Evolutionary conservation across 1,140 invertebrate species (phyloP), one percentile per base, ranked within the genome.

Genomic region (Nylanderia fulva): DNA sequence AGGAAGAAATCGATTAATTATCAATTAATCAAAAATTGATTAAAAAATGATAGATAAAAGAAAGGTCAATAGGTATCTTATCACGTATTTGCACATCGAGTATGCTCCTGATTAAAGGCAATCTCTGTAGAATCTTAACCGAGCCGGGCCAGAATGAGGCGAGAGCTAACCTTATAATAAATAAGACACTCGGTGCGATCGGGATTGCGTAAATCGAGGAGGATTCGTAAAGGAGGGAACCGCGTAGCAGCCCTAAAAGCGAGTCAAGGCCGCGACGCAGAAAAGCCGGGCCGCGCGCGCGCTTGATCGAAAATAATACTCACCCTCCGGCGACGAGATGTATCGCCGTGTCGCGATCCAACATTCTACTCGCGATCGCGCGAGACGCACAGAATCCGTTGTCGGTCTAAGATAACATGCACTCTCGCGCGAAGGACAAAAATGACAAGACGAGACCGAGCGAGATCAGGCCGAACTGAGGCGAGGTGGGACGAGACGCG

Each of bases 261-360:
- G 11, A 56, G 76, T 33, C 76, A 54, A 80, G 76, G 33, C 48
- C 13, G 77, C 52, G 69, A 83, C 69, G 79, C 27, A 77, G 33
- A 74, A 36, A 18, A 45, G 54, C 69, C 79, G 79, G 42, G 52
- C 7, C 39, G 39, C n/a, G 29, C 54, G 68, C 42, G 66, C 39
- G 45, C 60, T 6, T 27, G 24, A 29, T 84, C 87, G 86, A 88
- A 91, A 85, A 84, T 54, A 79, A 82, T 66, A 95, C 97, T 96
- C 95, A 98, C 98, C 97, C 97, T 96, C 98, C 98, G 93, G 97
- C 97, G 88, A 98, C 95, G 90, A 98, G 96, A 95, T 98, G 97
- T 95, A 98, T 97, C 82, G 98, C 95, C 87, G 97, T 97, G 95
- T 98, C 97, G 94, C 96, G 96, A 95, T 97, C 96, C 95, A 96